Conservation (phyloP, 2,797 vertebrate species). For the Notolabrus celidotus region DNA sequence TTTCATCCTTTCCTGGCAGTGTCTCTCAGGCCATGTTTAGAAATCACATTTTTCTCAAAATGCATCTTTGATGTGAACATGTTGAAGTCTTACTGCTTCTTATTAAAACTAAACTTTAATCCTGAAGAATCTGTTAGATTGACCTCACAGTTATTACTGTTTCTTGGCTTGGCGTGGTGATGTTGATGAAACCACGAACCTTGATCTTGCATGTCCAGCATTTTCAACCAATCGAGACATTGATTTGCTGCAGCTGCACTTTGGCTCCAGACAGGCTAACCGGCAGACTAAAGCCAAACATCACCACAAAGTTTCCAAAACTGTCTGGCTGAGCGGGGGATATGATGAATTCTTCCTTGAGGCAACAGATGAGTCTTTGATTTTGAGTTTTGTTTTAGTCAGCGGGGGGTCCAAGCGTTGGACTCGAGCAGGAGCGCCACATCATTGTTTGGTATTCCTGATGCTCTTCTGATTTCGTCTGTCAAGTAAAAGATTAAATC, state of each 20-base stretch:
- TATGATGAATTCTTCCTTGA: constrained; percentile 30
- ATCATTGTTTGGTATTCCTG: constrained; percentile 5
- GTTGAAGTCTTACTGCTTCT: too few relatives aligned
- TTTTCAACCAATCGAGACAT: constrained; percentile 30
- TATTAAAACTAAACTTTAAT: too few relatives aligned
- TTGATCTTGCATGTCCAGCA: constrained; percentile 10
- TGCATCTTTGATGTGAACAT: too few relatives aligned
- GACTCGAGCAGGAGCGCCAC: constrained; percentile 2
- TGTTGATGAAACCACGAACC: constrained; percentile 10
- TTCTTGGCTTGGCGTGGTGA: background rate
- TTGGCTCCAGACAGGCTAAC: constrained; percentile 35
- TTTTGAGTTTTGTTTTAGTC: constrained; percentile 1
- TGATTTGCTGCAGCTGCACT: constrained; percentile 59
- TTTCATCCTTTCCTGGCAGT: too few relatives aligned
- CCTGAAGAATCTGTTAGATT: too few relatives aligned
- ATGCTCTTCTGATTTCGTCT: background rate
- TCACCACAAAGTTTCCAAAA: constrained; percentile 48
- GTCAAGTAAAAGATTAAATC: constrained; percentile 9
- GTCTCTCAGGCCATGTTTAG: too few relatives aligned
- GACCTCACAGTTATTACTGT: background rate
- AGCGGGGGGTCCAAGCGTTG: background rate
- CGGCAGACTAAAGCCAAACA: constrained; percentile 41
- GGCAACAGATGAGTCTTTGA: constrained; percentile 25
- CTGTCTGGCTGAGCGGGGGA: constrained; percentile 16
- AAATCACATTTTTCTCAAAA: too few relatives aligned